Evolutionary conservation across 2,113 vertebrate genomes (phyloP).

Genomic region (Rana temporaria): DNA sequence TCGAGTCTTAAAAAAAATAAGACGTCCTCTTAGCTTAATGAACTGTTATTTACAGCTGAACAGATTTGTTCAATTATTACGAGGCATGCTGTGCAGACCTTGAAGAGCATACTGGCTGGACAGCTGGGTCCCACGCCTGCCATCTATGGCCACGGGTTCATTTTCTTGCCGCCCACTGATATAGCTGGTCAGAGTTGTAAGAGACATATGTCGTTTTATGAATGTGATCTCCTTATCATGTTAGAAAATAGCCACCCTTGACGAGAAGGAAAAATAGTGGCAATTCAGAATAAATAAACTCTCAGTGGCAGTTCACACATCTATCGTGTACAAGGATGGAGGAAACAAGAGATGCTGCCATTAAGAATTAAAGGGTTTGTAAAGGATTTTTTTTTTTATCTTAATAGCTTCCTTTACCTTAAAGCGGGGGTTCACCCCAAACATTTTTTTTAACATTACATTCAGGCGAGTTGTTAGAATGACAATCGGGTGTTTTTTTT

Average conservation of each 20-base stretch:
- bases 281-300: slow-evolving; percentile 30
- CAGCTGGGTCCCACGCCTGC: slow-evolving; percentile 30
- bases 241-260: slow-evolving; percentile 22
- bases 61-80: slow-evolving; percentile 31
- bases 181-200: slow-evolving; percentile 16
- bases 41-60: slow-evolving; percentile 30
- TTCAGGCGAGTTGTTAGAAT: too few relatives aligned
- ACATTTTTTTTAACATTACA: too few relatives aligned
- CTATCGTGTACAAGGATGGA: not conserved
- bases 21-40: slow-evolving; percentile 27
- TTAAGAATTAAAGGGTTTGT: too few relatives aligned
- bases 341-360: not conserved
- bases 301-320: not conserved
- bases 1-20: slow-evolving; percentile 1
- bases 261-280: not conserved
- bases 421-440: too few relatives aligned
- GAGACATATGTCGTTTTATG: slow-evolving; percentile 17
- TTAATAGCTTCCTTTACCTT: too few relatives aligned
- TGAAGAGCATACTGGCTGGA: slow-evolving; percentile 23
- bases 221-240: slow-evolving; percentile 17
- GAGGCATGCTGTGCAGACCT: slow-evolving; percentile 9
- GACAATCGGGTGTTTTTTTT: too few relatives aligned
- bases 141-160: slow-evolving; percentile 27
- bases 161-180: slow-evolving; percentile 42
- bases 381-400: too few relatives aligned